Percentiles rank a stretch among this genome's conserved stretches.
These are phyloP conservation scores for Apostichopus californicus DNA, from an alignment of 35 echinoderm and acorn worm genomes.

Conservation along the genomic window DNA sequence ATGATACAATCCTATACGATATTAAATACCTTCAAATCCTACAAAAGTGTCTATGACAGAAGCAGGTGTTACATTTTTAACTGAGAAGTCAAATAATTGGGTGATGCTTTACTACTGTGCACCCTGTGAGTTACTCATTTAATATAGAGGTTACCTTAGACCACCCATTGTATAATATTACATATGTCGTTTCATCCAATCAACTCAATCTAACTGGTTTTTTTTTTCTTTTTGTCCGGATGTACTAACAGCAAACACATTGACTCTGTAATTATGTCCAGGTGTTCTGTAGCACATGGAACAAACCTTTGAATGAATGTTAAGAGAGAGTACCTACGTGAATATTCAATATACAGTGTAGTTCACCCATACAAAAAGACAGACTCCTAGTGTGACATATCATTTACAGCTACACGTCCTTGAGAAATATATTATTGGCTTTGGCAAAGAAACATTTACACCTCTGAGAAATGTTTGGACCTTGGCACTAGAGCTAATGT, in stretches of 20 bases:
- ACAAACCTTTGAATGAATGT: not conserved
- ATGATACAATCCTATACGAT: too few species aligned
- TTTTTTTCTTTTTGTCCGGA: not conserved
- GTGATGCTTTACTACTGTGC: not conserved
- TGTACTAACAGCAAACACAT: slow-evolving; percentile 45
- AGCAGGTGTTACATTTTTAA: not conserved
- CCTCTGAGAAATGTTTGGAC: too few species aligned
- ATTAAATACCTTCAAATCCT: not conserved
- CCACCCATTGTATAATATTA: slow-evolving; percentile 52
- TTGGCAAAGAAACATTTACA: too few species aligned
- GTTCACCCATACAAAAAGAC: too few species aligned
- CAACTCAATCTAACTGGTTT: not conserved
- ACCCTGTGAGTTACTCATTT: not conserved
- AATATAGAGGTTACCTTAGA: slow-evolving; percentile 7
- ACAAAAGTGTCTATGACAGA: too few species aligned
- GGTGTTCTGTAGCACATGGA: slow-evolving; percentile 2
- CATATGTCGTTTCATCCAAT: not conserved
- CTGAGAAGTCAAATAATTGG: not conserved
- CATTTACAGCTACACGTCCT: too few species aligned
- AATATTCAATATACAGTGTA: too few species aligned
- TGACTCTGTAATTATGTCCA: slow-evolving; percentile 13
- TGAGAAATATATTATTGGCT: too few species aligned
- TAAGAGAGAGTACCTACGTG: too few species aligned
- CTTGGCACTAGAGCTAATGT: too few species aligned
- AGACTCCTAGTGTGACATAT: too few species aligned